Evolutionary conservation across 2,888 invertebrate genomes (phyloP).

Genomic region (Shargacucullia verbasci): DNA sequence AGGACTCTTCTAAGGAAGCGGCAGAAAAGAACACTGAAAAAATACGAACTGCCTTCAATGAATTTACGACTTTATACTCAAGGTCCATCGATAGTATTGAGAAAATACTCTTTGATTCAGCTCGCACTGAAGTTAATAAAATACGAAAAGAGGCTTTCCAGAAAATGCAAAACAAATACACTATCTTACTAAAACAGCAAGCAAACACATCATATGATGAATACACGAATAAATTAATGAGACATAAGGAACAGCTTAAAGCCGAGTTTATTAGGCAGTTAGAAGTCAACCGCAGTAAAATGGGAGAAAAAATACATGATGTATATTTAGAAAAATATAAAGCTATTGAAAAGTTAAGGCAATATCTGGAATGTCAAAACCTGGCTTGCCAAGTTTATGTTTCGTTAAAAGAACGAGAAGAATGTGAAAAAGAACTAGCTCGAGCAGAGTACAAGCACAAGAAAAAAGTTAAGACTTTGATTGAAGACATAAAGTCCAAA

Average conservation of each 20-base stretch:
- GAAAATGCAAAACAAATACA: constrained; percentile 69
- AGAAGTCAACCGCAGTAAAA: constrained; percentile 56
- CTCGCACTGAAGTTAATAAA: constrained; percentile 69
- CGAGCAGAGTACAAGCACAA: constrained; percentile 67
- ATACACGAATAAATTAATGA: constrained; percentile 66
- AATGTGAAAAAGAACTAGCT: constrained; percentile 70
- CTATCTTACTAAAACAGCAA: constrained; percentile 70
- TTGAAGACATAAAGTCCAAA: constrained; percentile 67
- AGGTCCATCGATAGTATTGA: constrained; percentile 73
- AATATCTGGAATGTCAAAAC: constrained; percentile 76
- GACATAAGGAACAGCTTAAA: constrained; percentile 70
- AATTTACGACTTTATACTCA: constrained; percentile 71
- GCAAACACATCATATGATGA: constrained; percentile 71
- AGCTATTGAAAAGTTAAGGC: constrained; percentile 75
- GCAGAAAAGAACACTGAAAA: constrained; percentile 65
- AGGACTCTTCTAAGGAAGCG: constrained; percentile 58
- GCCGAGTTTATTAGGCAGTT: constrained; percentile 66
- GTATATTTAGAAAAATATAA: constrained; percentile 77
- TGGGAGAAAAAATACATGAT: constrained; percentile 69
- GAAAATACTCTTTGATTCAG: constrained; percentile 67
- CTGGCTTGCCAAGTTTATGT: constrained; percentile 83
- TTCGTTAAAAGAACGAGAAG: constrained; percentile 78
- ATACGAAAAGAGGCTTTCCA: constrained; percentile 61
- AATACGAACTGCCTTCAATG: constrained; percentile 68
- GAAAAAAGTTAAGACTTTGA: constrained; percentile 69